Evolutionary conservation across 2,113 vertebrate genomes (phyloP).

Genomic region (Pedionomus torquatus): DNA sequence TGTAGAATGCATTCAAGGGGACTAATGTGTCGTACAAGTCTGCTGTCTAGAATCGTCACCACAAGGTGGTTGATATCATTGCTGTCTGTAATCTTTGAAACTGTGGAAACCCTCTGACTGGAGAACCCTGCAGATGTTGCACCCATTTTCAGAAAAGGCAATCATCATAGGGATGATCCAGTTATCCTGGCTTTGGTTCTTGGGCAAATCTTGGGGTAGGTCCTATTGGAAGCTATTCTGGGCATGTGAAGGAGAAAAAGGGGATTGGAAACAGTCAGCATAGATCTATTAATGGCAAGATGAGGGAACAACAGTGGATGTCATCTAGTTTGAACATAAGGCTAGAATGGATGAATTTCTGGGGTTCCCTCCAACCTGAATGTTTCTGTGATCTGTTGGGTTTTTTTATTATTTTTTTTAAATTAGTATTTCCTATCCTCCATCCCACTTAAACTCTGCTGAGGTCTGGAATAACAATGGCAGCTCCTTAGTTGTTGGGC

Average conservation of each 20-base stretch:
- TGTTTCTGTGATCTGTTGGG: not conserved
- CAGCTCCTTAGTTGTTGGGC: not conserved
- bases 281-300: not conserved
- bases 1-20: not conserved
- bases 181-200: not conserved
- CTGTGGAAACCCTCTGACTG: not conserved
- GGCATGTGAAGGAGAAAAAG: not conserved
- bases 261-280: not conserved
- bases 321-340: not conserved
- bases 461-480: not conserved
- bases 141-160: not conserved
- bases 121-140: not conserved
- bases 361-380: not conserved
- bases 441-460: not conserved
- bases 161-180: not conserved
- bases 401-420: not conserved
- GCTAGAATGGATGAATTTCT: not conserved
- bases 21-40: not conserved
- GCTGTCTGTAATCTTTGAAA: not conserved
- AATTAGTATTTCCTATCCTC: not conserved
- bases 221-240: not conserved
- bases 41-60: not conserved
- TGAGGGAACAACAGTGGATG: not conserved
- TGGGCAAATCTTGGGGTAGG: not conserved
- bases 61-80: not conserved